Percentiles rank a stretch among this genome's conserved stretches.
Evolutionary conservation across 1,140 invertebrate genomes (phyloP).

Genomic region (Drosophila ananassae): DNA sequence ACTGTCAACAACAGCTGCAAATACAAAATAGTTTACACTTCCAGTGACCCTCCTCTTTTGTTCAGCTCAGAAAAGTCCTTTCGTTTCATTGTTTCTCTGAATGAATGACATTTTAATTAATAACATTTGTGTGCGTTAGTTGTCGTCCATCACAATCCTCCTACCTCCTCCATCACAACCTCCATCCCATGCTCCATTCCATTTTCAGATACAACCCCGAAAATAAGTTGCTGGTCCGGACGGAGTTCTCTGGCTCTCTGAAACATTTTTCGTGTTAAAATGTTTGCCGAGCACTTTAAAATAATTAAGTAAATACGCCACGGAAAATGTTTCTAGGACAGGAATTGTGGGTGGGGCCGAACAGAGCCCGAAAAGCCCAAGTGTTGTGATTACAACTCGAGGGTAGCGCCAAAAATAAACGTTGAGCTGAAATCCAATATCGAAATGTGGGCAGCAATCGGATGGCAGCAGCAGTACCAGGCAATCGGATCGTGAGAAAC

Average conservation of each 20-base stretch:
- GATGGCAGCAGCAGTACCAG: constrained; percentile 1
- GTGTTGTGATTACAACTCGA: constrained; percentile 56
- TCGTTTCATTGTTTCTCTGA: constrained; percentile 44
- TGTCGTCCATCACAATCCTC: constrained; percentile 30
- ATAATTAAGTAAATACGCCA: constrained; percentile 79
- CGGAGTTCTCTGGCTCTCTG: constrained; percentile 23
- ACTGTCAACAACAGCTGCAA: constrained; percentile 72
- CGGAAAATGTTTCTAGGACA: constrained; percentile 54
- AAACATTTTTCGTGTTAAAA: constrained; percentile 82
- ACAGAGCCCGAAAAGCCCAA: constrained; percentile 34
- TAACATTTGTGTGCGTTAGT: constrained; percentile 75
- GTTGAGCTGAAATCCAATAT: constrained; percentile 73
- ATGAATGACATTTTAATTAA: constrained; percentile 83
- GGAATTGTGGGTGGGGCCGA: background rate
- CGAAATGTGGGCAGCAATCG: constrained; percentile 52
- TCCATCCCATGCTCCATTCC: background rate
- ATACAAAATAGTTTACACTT: constrained; percentile 20
- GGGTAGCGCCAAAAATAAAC: constrained; percentile 64
- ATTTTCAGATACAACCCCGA: constrained; percentile 23
- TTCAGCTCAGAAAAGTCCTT: constrained; percentile 48
- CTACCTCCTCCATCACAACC: background rate
- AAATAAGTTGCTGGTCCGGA: constrained; percentile 21
- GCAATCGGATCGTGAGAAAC: constrained; percentile 60
- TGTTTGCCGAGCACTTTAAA: constrained; percentile 78
- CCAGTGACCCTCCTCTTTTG: background rate